Percentiles rank a stretch among this genome's conserved stretches.
Evolutionary conservation across 2,888 invertebrate genomes (phyloP).

Genomic region (Frankliniella fusca): DNA sequence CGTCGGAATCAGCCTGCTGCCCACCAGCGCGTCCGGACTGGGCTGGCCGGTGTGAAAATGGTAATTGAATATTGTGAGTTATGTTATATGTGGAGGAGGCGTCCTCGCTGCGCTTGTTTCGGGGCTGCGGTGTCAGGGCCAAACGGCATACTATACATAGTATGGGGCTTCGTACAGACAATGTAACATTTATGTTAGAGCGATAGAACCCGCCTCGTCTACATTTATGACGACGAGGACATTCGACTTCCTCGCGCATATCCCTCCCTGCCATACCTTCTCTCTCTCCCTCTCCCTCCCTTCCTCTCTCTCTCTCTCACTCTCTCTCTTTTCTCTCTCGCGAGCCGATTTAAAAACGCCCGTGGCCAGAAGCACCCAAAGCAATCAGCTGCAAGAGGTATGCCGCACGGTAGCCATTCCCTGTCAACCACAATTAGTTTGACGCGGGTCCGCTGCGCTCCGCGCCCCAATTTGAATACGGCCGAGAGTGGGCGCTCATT

Average conservation of each 20-base stretch:
- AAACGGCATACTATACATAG: no score
- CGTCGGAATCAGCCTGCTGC: no score
- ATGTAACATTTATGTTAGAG: no score
- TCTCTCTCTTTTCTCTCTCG: no score
- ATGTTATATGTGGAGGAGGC: background rate
- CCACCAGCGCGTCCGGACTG: background rate
- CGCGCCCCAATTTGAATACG: conserved; percentile 7
- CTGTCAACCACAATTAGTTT: conserved; percentile 24
- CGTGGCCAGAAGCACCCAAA: background rate
- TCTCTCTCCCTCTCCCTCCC: no score
- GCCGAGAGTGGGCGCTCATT: background rate
- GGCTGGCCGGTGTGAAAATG: background rate
- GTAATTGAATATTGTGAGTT: conserved; percentile 14
- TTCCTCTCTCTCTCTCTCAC: no score
- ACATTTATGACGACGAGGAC: no score
- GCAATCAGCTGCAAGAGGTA: background rate
- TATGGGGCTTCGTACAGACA: no score
- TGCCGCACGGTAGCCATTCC: background rate
- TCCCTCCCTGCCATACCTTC: no score
- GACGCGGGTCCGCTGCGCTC: background rate
- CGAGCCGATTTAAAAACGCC: background rate
- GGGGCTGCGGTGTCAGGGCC: no score
- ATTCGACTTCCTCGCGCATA: no score
- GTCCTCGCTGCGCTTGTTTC: background rate
- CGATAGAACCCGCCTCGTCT: no score